Conservation (phyloP, 2,888 invertebrate genomes). For the Mayetiola destructor region DNA sequence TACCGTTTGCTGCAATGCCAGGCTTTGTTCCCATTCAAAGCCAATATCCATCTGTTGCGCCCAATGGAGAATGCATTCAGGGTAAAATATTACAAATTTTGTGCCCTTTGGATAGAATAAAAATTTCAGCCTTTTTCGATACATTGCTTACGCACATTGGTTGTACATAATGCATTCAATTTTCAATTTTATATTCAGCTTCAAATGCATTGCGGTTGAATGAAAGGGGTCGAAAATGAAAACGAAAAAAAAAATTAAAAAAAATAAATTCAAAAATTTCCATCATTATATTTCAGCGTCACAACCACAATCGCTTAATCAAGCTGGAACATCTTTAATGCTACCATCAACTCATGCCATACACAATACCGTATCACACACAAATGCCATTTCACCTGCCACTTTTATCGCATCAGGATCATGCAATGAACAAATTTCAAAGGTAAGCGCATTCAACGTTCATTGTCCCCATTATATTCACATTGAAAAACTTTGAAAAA, state of each 20-base stretch:
- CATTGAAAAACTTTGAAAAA: no score
- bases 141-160: no score
- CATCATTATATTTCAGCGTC: not conserved
- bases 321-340: not conserved
- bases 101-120: no score
- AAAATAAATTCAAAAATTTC: not conserved
- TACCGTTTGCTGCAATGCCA: constrained; percentile 25
- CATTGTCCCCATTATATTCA: no score
- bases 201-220: not conserved
- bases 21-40: constrained; percentile 23
- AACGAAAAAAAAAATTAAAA: not conserved
- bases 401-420: constrained; percentile 10
- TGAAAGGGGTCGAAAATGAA: no score
- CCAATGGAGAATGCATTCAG: no score
- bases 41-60: constrained; percentile 15
- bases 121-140: no score
- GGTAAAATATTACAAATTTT: no score
- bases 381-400: constrained; percentile 5
- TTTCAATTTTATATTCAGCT: no score
- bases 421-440: not conserved
- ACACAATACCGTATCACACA: not conserved
- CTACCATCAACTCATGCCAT: constrained; percentile 2
- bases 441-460: no score
- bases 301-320: constrained; percentile 10
- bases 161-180: no score